Evolutionary conservation across 2,113 vertebrate genomes (phyloP), one percentile per base, ranked within the genome.

Genomic region (Eretmochelys imbricata): DNA sequence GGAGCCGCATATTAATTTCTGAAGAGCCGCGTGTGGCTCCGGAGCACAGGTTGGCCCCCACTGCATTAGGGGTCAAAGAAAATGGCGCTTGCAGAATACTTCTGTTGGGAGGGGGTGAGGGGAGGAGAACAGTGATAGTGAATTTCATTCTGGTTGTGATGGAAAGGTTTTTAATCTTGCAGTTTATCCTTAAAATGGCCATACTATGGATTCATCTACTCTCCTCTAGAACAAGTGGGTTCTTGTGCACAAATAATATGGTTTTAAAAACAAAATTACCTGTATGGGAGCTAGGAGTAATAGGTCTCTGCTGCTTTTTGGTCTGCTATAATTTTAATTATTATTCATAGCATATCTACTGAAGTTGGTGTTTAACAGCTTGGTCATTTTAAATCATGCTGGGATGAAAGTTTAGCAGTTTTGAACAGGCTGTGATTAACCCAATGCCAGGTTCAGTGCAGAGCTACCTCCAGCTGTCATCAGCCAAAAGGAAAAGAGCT

Each of bases 131-230:
- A 81, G 72, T 24, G 29, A 35, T 9, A 22, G 69, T 11, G 17
- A 91, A 89, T 53, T 27, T 7, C 24, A 78, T 80, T 55, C 79
- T n/a, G 57, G 6, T 5, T 49, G 20, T 3, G 59, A 62, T 50
- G 59, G 90, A 91, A 75, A 13, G 8, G 22, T 89, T 82, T 13
- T 27, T 82, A 17, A 8, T 31, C 69, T 31, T 24, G 1, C 10
- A 25, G 6, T 0, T 1, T n/a, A 80, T 85, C 54, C 13, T 72
- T n/a, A 3, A 57, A 82, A 16, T 0, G 0, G 85, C 53, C 54
- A 7, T 42, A 50, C 17, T 65, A 22, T 27, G 48, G 17, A 25
- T 75, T 82, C 38, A 75, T 6, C 27, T 46, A 3, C 35, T 11
- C 54, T 1, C 31, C 65, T 38, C 35, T 38, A 82, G 42, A 85